Conservation (phyloP, 2,113 vertebrate genomes). For the Anguilla japonica region DNA sequence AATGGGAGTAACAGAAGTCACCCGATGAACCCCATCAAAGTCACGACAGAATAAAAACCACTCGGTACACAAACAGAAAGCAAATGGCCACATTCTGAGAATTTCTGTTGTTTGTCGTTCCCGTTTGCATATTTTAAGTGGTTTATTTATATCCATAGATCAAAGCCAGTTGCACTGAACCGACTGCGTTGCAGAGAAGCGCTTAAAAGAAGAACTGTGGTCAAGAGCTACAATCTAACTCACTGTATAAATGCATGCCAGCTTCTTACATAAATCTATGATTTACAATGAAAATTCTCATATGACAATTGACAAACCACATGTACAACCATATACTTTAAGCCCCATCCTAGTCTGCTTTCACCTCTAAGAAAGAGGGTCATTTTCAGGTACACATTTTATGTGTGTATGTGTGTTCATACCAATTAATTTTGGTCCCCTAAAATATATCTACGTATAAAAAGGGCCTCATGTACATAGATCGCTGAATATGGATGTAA, state of each 20-base stretch:
- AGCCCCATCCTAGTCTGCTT: not conserved
- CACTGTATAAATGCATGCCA: not conserved
- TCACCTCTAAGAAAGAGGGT: not conserved
- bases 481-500: no score
- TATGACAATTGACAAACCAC: not conserved
- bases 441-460: no score
- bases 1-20: not conserved
- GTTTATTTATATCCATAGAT: conserved; percentile 47
- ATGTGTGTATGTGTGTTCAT: no score
- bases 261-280: not conserved
- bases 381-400: not conserved
- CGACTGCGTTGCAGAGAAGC: conserved; percentile 15
- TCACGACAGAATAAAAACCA: conserved; percentile 29
- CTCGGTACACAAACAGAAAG: conserved; percentile 45
- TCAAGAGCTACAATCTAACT: conserved; percentile 18
- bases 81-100: conserved; percentile 56
- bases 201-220: conserved; percentile 28
- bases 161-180: conserved; percentile 43
- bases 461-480: no score
- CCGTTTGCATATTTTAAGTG: conserved; percentile 66
- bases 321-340: not conserved
- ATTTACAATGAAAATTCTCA: not conserved
- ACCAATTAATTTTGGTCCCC: no score
- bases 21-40: conserved; percentile 5
- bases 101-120: conserved; percentile 59